Evolutionary conservation across 2,113 vertebrate species (phyloP), one percentile per base, ranked within the genome.

Genomic region (Chaenogobius annularis): DNA sequence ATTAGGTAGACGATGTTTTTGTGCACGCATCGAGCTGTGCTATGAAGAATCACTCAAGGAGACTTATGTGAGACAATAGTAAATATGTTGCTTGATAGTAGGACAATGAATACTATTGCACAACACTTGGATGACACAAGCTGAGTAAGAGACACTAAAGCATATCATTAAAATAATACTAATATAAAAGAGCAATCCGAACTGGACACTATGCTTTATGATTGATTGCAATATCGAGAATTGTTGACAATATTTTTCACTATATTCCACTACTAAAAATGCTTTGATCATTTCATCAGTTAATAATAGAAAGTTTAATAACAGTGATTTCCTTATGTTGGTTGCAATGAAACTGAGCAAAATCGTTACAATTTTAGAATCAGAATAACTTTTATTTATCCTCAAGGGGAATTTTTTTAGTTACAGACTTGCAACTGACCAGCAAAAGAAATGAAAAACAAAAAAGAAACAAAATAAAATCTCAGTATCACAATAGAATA

Each of bases 61-160:
- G 35, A 15, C 61, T 63, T 63, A 63, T 10, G 61, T n/a, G 10
- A 40, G 61, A 63, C 61, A 63, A 40, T 63, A 35, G 31, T 19
- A 40, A 10, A 63, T n/a, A 37, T 62, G 31, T 37, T 62, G 35
- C 31, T 7, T n/a, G 31, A 40, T 43, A 10, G 17, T 63, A 37
- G 15, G 15, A 40, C 61, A 43, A 43, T 40, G 17, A 40, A 10
- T 62, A 37, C 35, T 23, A 63, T 63, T 37, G 10, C 61, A 40
- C 58, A 61, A 7, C 37, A 40, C 37, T 7, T 40, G 6, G 37
- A 52, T 55, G 20, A n/a, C 61, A 40, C 61, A 59, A 13, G 22
- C 23, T 55, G 22, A 61, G 35, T 44, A 31, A 31, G 8, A 35
- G n/a, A 37, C 31, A 40, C 19, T n/a, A 3, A 54, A 54, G 19